phyloP scores from a whole-genome alignment of 2,113 vertebrate genomes.

The Glaucomys volans region DNA sequence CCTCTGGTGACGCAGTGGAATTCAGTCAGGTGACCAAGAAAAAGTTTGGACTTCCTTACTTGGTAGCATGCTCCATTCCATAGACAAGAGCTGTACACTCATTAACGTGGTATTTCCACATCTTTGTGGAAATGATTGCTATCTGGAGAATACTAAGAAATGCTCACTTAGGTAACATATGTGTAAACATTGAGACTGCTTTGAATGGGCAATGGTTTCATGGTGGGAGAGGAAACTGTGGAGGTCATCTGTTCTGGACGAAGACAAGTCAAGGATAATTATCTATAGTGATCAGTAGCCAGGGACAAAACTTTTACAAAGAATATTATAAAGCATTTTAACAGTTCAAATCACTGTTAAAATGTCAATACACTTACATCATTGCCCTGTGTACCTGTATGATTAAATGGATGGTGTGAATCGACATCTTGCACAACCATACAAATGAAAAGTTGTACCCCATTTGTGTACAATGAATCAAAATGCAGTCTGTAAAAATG shows the following conservation, averaged over 20 bases:
- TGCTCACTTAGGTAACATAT: neutral
- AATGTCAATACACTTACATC: no score
- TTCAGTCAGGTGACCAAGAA: neutral
- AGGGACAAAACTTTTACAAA: neutral
- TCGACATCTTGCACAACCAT: no score
- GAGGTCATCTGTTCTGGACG: neutral
- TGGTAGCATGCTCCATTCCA: neutral
- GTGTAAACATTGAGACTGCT: neutral
- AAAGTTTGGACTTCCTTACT: neutral
- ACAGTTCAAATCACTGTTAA: neutral
- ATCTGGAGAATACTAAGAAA: slow-evolving; percentile 1
- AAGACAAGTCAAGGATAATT: neutral
- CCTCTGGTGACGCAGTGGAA: neutral
- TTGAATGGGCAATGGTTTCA: neutral
- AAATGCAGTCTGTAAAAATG: no score
- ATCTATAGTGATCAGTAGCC: neutral
- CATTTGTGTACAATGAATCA: no score
- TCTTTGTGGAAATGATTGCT: neutral
- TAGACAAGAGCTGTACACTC: neutral
- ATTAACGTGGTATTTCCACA: neutral
- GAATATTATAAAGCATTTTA: neutral
- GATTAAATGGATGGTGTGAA: no score
- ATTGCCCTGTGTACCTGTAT: no score
- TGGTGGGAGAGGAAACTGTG: neutral
- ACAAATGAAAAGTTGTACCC: no score